phyloP scores from a whole-genome alignment of 2,797 vertebrate species.

The Oreortyx pictus region DNA sequence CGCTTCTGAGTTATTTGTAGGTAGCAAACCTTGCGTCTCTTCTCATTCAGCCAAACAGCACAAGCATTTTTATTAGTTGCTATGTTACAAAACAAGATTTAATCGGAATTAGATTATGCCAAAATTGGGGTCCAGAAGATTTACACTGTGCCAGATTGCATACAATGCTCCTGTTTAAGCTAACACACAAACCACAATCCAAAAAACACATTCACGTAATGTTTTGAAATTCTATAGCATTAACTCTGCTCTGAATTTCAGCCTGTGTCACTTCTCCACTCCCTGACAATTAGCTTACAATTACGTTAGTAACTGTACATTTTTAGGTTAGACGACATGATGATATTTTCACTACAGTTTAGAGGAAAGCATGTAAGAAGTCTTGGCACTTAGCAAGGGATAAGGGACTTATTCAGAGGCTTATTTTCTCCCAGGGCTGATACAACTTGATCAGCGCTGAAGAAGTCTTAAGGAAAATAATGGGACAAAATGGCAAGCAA shows the following conservation, averaged over 20 bases:
- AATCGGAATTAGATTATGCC: slow-evolving; percentile 25
- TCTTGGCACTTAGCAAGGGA: neutral
- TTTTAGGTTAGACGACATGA: neutral
- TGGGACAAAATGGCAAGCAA: neutral
- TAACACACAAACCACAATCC: slow-evolving; percentile 13
- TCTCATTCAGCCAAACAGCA: slow-evolving; percentile 13
- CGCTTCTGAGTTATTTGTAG: slow-evolving; percentile 30
- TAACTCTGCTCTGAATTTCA: neutral
- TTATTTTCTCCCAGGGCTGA: neutral
- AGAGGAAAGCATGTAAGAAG: neutral
- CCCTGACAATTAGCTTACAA: neutral
- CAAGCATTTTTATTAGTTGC: slow-evolving; percentile 18
- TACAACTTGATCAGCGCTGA: neutral
- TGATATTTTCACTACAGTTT: neutral
- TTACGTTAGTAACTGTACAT: neutral
- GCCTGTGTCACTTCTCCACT: neutral
- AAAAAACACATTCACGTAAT: slow-evolving; percentile 22
- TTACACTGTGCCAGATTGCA: slow-evolving; percentile 24
- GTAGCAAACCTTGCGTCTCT: slow-evolving; percentile 10
- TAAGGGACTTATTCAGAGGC: neutral
- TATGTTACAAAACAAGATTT: slow-evolving; percentile 35
- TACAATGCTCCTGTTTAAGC: neutral
- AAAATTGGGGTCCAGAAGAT: slow-evolving; percentile 8
- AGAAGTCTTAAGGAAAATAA: neutral
- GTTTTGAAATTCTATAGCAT: slow-evolving; percentile 14